Evolutionary conservation across 37 sponge, comb jelly and placozoan genomes (phyloP).

Genomic region (Haliclona indistincta): DNA sequence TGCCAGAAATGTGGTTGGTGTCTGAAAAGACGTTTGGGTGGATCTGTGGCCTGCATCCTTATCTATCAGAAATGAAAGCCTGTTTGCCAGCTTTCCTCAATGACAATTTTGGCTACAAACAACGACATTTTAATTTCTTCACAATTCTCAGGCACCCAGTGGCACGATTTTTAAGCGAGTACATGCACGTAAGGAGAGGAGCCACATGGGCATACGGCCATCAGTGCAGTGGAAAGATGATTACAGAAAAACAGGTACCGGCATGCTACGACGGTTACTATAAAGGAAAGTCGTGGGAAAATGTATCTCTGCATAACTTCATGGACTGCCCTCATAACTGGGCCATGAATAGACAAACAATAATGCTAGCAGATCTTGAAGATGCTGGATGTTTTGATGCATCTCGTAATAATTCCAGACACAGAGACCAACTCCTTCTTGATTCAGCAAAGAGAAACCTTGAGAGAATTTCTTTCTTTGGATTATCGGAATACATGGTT

Average conservation of each 20-base stretch:
- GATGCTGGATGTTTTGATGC: slow-evolving; percentile 54
- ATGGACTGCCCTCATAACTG: slow-evolving; percentile 74
- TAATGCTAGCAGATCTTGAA: slow-evolving; percentile 73
- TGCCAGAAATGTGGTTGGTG: slow-evolving; percentile 72
- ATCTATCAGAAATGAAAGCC: slow-evolving; percentile 50
- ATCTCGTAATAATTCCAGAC: background rate
- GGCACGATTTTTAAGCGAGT: slow-evolving; percentile 83
- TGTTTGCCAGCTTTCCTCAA: slow-evolving; percentile 55
- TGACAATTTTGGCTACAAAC: background rate
- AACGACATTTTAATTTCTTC: slow-evolving; percentile 33
- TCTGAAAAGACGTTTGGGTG: slow-evolving; percentile 83
- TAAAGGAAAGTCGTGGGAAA: slow-evolving; percentile 43
- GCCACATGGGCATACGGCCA: slow-evolving; percentile 53
- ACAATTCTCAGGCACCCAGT: slow-evolving; percentile 82
- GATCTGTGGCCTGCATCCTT: slow-evolving; percentile 86
- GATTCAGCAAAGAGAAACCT: slow-evolving; percentile 77
- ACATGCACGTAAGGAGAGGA: slow-evolving; percentile 73
- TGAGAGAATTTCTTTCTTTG: slow-evolving; percentile 66
- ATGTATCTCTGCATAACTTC: slow-evolving; percentile 63
- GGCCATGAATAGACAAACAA: slow-evolving; percentile 82
- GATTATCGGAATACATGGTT: slow-evolving; percentile 64
- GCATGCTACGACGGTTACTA: slow-evolving; percentile 76
- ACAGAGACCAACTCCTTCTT: slow-evolving; percentile 29
- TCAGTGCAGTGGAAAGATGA: slow-evolving; percentile 30
- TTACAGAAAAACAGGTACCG: slow-evolving; percentile 39